Evolutionary conservation across 2,888 invertebrate species (phyloP).

Genomic region (Lamellibrachia columna): DNA sequence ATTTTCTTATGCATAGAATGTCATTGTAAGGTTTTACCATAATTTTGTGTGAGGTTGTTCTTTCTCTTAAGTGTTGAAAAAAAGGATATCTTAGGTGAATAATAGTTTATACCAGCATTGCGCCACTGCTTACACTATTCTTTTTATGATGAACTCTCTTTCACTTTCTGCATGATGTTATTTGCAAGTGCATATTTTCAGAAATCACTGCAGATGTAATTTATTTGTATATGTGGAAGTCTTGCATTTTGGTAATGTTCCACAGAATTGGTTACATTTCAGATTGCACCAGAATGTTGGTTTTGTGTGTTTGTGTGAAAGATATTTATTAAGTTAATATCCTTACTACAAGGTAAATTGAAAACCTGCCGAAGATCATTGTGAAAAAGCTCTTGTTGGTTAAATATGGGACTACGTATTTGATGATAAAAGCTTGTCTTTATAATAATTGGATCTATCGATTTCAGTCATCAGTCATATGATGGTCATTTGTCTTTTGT

Average conservation of each 20-base stretch:
- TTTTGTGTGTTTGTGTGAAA: background rate
- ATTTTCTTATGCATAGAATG: background rate
- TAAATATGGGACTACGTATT: background rate
- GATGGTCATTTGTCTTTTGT: background rate
- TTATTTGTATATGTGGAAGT: background rate
- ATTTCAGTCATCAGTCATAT: background rate
- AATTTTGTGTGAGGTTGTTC: background rate
- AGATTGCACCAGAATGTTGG: background rate
- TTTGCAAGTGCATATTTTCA: background rate
- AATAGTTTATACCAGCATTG: background rate
- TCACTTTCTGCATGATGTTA: background rate
- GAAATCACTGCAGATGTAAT: background rate
- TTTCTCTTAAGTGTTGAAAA: background rate
- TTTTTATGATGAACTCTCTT: background rate
- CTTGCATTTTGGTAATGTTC: background rate
- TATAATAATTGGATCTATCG: background rate
- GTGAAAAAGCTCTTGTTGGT: background rate
- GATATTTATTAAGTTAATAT: background rate
- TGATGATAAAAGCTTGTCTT: background rate
- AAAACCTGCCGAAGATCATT: background rate
- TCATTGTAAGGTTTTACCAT: background rate
- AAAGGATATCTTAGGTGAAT: background rate
- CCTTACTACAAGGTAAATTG: background rate
- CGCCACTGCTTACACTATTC: background rate
- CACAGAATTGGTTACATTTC: background rate